Evolutionary conservation across 2,888 invertebrate species (phyloP), one percentile per base, ranked within the genome.

Genomic region (Hetaerina titia): DNA sequence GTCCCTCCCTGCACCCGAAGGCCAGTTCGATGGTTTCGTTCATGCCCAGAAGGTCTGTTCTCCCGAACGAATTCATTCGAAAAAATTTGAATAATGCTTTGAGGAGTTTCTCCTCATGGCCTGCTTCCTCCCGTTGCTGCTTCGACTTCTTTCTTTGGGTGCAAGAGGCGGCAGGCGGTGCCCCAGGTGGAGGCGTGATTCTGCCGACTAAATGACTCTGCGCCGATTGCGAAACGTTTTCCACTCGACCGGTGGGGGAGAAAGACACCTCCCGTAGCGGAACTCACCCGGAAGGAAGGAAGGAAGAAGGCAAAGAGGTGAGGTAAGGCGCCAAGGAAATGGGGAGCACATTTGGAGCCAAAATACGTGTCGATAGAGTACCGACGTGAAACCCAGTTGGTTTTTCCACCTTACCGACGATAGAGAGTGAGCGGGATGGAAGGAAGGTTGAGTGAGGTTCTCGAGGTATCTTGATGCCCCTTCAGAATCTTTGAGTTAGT

Each of bases 241-340:
- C 31, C 69, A 19, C 22, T 22, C 22, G 31, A n/a, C 22, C n/a
- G 69, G 69, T n/a, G 69, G 69, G n/a, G n/a, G n/a, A 63, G 69
- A 69, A 69, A 22, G 13, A 13, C 31, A 31, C 81, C 31, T 31
- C 31, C 25, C 25, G 69, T 5, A 9, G 31, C 11, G 13, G 81
- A 11, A n/a, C 7, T 22, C 81, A 81, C 81, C 81, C 81, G 81
- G 81, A 81, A 81, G 81, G 81, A 81, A 81, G 69, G 69, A 69
- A 69, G 69, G 69, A 69, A 69, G 69, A n/a, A 69, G n/a, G 69
- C 31, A 13, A 31, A 13, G 81, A 81, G 81, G 13, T 81, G 9
- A 13, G 81, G 81, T 11, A 25, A 31, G 81, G 19, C 31, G 31
- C 4, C 31, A 11, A 25, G 81, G 81, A 31, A 81, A 81, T 81